Base-by-base conservation (phyloP, 2,113 vertebrate genomes). In the Ia io region DNA sequence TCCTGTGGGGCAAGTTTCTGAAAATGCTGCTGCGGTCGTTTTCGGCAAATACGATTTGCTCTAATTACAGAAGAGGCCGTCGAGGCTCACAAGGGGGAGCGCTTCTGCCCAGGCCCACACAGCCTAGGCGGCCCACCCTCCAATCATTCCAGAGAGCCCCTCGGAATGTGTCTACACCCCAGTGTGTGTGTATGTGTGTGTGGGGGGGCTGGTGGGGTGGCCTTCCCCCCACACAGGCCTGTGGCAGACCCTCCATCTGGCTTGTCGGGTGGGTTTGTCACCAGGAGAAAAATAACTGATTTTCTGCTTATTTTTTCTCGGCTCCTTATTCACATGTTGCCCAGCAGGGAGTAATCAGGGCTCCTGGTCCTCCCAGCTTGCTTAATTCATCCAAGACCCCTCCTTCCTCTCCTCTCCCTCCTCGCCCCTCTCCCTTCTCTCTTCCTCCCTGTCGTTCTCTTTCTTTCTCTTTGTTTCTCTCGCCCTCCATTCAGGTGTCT, bases 241-340 rank as follows among this genome's bases (percentile, higher is more conserved):
- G 97, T 98, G 98, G 98, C 98, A 97, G 97, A 97, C 93, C 89
- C 98, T 98, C 97, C 96, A 97, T 97, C 94, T 98, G 83, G 98
- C 98, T 98, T 98, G 93, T 97, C 97, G 98, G 97, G 97, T 80
- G 91, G 96, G 94, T 97, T 97, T 96, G 95, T 97, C 97, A 97
- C 97, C 61, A 79, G 49, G 84, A 97, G 97, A 96, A 97, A 98
- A 98, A 98, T 94, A 98, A 97, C 90, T 18, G 77, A 97, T 96
- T 98, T 98, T 97, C 80, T 98, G 95, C 95, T 84, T 88, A 77
- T 98, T 97, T 98, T 95, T 97, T 96, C 97, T 96, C 96, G 96
- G 96, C 97, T 98, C 96, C 97, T 93, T 65, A 73, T 53, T 96
- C 98, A 13, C 77, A 47, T 37, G 23, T 94, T 95, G 92, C 85